Conservation (phyloP, 2,797 vertebrate species). For the Fundulus diaphanus region DNA sequence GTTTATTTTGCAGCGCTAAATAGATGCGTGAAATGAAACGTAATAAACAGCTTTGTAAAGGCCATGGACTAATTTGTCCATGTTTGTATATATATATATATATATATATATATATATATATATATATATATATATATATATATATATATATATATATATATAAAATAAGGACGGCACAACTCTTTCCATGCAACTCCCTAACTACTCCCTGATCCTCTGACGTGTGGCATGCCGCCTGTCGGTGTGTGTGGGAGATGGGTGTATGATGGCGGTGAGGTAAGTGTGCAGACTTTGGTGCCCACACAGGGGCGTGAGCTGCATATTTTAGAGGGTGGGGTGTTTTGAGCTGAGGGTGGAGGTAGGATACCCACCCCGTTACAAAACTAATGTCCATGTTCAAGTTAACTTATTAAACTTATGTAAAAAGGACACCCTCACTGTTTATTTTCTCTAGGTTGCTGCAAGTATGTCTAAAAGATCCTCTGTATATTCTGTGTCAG, state of each 20-base stretch:
- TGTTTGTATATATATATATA: too few species aligned
- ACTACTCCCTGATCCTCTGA: constrained; percentile 52
- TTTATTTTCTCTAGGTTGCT: background rate
- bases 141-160: too few species aligned
- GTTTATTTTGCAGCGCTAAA: background rate
- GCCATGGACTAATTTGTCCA: background rate
- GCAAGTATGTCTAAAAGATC: background rate
- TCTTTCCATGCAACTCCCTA: constrained; percentile 57
- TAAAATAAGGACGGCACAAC: constrained; percentile 47
- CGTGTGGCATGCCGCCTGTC: background rate
- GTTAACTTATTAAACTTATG: background rate
- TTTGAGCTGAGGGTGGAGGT: constrained; percentile 20
- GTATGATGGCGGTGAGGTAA: constrained; percentile 62
- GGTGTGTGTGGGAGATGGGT: constrained; percentile 8
- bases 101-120: too few species aligned
- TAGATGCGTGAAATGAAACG: background rate
- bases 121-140: too few species aligned
- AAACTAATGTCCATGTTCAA: background rate
- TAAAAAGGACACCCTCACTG: background rate
- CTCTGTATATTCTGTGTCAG: constrained; percentile 8
- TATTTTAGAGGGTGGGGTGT: constrained; percentile 61
- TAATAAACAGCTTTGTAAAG: background rate
- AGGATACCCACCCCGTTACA: constrained; percentile 2
- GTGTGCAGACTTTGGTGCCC: constrained; percentile 51
- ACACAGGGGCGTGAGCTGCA: constrained; percentile 62